Evolutionary conservation across 1,140 invertebrate genomes (phyloP), one percentile per base, ranked within the genome.

Genomic region (Limonius californicus): DNA sequence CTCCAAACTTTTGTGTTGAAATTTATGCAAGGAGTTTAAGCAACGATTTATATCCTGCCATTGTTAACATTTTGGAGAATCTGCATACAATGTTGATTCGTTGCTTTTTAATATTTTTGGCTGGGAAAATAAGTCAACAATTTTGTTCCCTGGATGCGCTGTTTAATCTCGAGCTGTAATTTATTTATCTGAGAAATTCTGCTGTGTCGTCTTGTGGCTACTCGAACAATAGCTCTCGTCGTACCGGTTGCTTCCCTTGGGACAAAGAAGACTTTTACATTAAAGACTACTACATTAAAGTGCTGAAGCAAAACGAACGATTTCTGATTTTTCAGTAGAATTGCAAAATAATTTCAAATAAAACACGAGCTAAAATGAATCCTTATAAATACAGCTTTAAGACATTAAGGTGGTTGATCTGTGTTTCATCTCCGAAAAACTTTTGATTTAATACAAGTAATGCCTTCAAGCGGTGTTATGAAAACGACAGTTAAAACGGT

Each of bases 221-320:
- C 42, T 18, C 16, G 42, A 15, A 18, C 42, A 45, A 45, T 45
- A 45, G 42, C 42, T 45, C 42, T 45, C 2, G 16, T 18, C 42
- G 23, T 27, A 27, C 23, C 23, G 3, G 23, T 27, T 27, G 23
- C 14, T 15, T n/a, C 14, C 42, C 12, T 6, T 4, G 42, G 42
- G 14, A 2, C 2, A 15, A 4, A 45, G 12, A 45, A 27, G 9
- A 9, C 3, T n/a, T 18, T 45, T 45, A 45, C 16, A n/a, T 45
- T 45, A 45, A 45, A 45, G 42, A 45, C 42, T 18, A 45, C 42
- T 45, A n/a, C 42, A 45, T n/a, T n/a, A n/a, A n/a, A n/a, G 42
- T 45, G 42, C 42, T 45, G 14, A 35, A 35, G n/a, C n/a, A 35
- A 18, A 45, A 45, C 14, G 14, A 45, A 45, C 14, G 42, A 18